Base-by-base conservation (phyloP, 2,797 vertebrate genomes). In the Orestias chungarensis region DNA sequence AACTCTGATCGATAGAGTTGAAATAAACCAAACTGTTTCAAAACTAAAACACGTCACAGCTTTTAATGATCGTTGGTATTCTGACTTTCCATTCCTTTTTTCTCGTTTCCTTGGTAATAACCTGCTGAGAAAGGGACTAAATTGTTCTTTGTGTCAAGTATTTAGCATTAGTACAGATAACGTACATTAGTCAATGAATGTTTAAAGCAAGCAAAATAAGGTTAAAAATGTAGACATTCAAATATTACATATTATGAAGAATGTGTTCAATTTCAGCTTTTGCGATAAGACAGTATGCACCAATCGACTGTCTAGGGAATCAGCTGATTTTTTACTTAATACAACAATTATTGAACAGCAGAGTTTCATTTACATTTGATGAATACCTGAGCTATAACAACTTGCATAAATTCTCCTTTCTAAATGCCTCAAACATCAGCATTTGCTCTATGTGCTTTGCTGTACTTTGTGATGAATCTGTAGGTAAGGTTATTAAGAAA, bases 101-200 rank as follows among this genome's bases (percentile, higher is more conserved):
- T 68, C 72, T 25, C n/a, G 7, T 68, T 64, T 71, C 52, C 66
- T 65, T 57, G 43, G 61, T 80, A 75, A 85, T 46, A 70, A 59
- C 6, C 25, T 80, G 38, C 75, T 72, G 61, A 88, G 43, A 68
- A 46, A 88, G 52, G 64, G 33, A 66, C 44, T 12, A 40, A 44
- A 83, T 66, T 65, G 72, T 85, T 82, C 68, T 43, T 12, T 12
- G n/a, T 79, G 73, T 80, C 66, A 68, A 76, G 57, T 79, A 27
- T 69, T 42, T 61, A 6, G 6, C 2, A n/a, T 46, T 14, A 29
- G 14, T 12, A 43, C 0, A 44, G 3, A 31, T 64, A 43, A 43
- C 43, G 27, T n/a, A 38, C 14, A 14, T 33, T 4, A 73, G 6
- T 29, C 6, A 40, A 6, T 33, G n/a, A n/a, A n/a, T n/a, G 31